Evolutionary conservation across 2,113 vertebrate species (phyloP).

Genomic region (Hassar affinis): DNA sequence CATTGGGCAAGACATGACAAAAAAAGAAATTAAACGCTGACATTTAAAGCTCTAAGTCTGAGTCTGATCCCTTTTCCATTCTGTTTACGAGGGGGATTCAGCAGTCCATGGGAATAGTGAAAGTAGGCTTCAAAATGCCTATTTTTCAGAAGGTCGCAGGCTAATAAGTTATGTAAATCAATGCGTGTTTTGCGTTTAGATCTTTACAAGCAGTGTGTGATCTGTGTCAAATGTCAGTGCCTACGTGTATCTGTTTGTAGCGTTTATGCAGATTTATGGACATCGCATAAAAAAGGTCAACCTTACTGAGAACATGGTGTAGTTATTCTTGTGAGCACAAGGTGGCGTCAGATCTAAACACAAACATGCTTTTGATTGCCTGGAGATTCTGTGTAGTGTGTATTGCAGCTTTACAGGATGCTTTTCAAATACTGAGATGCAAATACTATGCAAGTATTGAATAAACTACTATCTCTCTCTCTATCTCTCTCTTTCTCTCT

Average conservation of each 20-base stretch:
- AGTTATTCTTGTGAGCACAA: conserved; percentile 38
- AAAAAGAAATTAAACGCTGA: neutral
- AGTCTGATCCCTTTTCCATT: conserved; percentile 7
- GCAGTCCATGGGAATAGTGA: neutral
- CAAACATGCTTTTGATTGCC: conserved; percentile 24
- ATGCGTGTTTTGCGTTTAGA: neutral
- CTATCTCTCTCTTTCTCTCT: no score
- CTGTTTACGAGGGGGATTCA: neutral
- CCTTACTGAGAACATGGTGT: neutral
- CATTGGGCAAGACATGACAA: conserved; percentile 1
- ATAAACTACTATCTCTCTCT: no score
- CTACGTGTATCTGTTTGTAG: neutral
- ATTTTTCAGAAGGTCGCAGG: neutral
- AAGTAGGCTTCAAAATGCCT: neutral
- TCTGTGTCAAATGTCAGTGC: neutral
- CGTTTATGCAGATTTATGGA: conserved; percentile 1
- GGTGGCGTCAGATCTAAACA: conserved; percentile 53
- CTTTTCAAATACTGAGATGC: neutral
- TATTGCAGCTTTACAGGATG: neutral
- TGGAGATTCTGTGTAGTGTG: no score
- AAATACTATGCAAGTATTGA: no score
- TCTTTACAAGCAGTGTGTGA: neutral
- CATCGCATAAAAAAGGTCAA: neutral
- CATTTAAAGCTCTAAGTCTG: conserved; percentile 10
- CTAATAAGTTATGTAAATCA: conserved; percentile 4